phyloP scores from a whole-genome alignment of 2,888 invertebrate species.

The Shargacucullia verbasci region DNA sequence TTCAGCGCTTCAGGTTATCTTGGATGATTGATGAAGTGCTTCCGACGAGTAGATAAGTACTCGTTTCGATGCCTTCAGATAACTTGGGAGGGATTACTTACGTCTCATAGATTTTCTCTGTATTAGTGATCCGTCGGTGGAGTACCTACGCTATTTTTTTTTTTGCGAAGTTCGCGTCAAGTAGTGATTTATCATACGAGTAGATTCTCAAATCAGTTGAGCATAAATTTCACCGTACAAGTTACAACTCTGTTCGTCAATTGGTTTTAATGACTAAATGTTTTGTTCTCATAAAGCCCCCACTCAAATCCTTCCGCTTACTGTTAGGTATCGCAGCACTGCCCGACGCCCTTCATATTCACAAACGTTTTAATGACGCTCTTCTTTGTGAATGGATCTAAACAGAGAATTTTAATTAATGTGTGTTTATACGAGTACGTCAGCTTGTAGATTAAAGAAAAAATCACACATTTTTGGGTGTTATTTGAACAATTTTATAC shows the following conservation, averaged over 20 bases:
- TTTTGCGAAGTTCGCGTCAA: too few relatives aligned
- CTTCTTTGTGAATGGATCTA: conserved; percentile 14
- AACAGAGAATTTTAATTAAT: conserved; percentile 19
- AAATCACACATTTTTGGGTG: too few relatives aligned
- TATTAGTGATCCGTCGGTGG: not conserved
- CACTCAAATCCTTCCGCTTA: not conserved
- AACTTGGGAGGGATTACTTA: not conserved
- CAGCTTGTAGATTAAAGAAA: not conserved
- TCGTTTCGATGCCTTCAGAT: conserved; percentile 4
- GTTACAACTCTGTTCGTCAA: too few relatives aligned
- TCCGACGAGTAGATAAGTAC: conserved; percentile 7
- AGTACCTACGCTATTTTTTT: not conserved
- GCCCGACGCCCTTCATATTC: conserved; percentile 1
- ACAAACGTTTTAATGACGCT: conserved; percentile 30
- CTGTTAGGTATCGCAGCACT: not conserved
- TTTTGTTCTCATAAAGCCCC: not conserved
- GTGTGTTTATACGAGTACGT: conserved; percentile 28
- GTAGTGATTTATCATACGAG: too few relatives aligned
- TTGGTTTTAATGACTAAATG: too few relatives aligned
- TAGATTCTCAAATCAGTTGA: too few relatives aligned
- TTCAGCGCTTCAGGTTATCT: conserved; percentile 18
- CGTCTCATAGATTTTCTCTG: not conserved
- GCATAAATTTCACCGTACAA: too few relatives aligned
- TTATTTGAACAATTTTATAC: too few relatives aligned
- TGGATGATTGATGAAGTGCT: conserved; percentile 39